Evolutionary conservation across 2,888 invertebrate genomes (phyloP), one percentile per base, ranked within the genome.

Genomic region (Lissocephala sabroskyi): DNA sequence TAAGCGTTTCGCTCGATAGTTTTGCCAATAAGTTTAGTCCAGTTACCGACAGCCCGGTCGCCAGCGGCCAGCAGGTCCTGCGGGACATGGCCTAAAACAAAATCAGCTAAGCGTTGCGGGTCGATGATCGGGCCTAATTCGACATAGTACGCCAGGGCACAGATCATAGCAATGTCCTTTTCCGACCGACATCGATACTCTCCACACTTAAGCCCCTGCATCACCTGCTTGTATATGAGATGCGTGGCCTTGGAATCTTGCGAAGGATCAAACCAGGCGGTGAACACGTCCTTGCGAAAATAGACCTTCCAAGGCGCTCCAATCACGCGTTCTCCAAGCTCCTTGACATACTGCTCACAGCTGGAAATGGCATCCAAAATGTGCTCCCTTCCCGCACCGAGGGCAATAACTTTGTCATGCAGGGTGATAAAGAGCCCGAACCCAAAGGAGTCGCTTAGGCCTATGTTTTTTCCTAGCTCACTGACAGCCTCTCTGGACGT

Each of bases 301-400:
- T 93, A 95, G 40, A 96, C 83, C 64, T 93, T 88, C 97, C 97
- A 98, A 0, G 94, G 93, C 3, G 95, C 94, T 75, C 89, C 92
- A 64, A 92, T 88, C 81, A 96, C 96, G 47, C 91, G 89, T 2
- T 91, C 89, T 0, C 95, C 95, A 81, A 94, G 92, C 83, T 96
- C 96, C 84, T 93, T 95, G 18, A 95, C 93, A 82, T 94, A 96
- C 81, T 97, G 97, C 82, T 98, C 97, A 83, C 97, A 97, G 82
- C 96, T 96, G 0, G 95, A 95, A 73, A 98, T 93, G 1, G 97
- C 97, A 85, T 98, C 97, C 92, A 97, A 92, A 0, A 98, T 92
- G 80, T 97, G 96, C 82, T 97, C 96, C 13, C 89, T 89, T 55
- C 94, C 96, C 82, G 92, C 92, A 28, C 96, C 96, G 49, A 97